Evolutionary conservation across 2,797 vertebrate genomes (phyloP).

Genomic region (Platyrinchus mystaceus): DNA sequence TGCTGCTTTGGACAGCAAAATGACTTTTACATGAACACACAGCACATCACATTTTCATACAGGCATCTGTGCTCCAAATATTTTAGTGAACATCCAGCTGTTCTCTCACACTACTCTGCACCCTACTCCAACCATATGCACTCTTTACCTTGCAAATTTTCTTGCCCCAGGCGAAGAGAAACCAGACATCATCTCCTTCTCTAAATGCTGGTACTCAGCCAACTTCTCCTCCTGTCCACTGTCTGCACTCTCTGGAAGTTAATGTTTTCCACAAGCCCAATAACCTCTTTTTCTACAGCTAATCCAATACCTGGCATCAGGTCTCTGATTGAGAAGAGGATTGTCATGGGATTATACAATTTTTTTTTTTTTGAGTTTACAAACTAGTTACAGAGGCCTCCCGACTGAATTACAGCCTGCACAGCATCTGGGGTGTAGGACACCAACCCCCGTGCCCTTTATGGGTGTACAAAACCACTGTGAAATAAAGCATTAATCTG

Average conservation of each 20-base stretch:
- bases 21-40: neutral
- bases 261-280: neutral
- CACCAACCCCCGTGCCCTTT: neutral
- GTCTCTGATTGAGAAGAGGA: neutral
- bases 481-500: neutral
- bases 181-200: neutral
- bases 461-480: neutral
- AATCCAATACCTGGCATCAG: neutral
- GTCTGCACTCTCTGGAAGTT: neutral
- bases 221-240: neutral
- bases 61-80: neutral
- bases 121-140: neutral
- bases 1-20: neutral
- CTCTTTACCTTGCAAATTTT: slow-evolving; percentile 2
- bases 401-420: neutral
- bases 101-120: neutral
- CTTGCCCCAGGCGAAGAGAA: neutral
- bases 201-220: neutral
- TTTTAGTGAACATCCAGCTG: neutral
- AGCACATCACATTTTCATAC: neutral
- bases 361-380: neutral
- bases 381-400: neutral
- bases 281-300: neutral
- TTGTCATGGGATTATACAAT: neutral
- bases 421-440: neutral